Evolutionary conservation across 2,888 invertebrate genomes (phyloP), one percentile per base, ranked within the genome.

Genomic region (Mythimna pallens): DNA sequence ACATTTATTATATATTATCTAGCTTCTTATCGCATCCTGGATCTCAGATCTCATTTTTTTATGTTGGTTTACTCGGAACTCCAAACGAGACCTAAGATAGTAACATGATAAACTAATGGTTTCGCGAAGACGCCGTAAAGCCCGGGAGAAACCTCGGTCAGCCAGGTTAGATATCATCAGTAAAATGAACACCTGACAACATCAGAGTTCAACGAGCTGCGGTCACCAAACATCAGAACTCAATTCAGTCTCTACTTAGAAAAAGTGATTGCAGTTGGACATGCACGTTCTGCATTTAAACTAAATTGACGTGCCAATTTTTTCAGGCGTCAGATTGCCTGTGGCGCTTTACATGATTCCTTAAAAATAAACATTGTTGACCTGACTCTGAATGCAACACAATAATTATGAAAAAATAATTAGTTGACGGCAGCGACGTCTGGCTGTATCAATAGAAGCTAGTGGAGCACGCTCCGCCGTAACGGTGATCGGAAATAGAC

Each of bases 401-500:
- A 64, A n/a, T 40, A n/a, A n/a, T n/a, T n/a, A 4, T 73, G 17
- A 50, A 57, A 9, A 57, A 64, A 74, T 34, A 62, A 55, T 47
- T 52, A 57, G n/a, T 43, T 34, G 40, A 20, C 17, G 43, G 17
- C 40, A 30, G 64, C 30, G 20, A 47, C 58, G 65, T 50, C 55
- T 50, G n/a, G n/a, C 52, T n/a, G 17, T 25, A 52, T 40, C 43
- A 40, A 43, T 65, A n/a, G 54, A 30, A 8, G 14, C 3, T 22
- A 47, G 30, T n/a, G 67, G 8, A 20, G 61, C 65, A 61, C 71
- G 54, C 52, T 30, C 34, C 36, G 36, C 22, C 52, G 62, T 55
- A 68, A 68, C 58, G 66, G 76, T 76, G 67, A 54, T 68, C 62
- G 43, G n/a, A 59, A 80, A 76, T 67, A 76, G 66, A 55, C 59